Evolutionary conservation across 2,888 invertebrate species (phyloP), one percentile per base, ranked within the genome.

Genomic region (Mechanitis messenoides): DNA sequence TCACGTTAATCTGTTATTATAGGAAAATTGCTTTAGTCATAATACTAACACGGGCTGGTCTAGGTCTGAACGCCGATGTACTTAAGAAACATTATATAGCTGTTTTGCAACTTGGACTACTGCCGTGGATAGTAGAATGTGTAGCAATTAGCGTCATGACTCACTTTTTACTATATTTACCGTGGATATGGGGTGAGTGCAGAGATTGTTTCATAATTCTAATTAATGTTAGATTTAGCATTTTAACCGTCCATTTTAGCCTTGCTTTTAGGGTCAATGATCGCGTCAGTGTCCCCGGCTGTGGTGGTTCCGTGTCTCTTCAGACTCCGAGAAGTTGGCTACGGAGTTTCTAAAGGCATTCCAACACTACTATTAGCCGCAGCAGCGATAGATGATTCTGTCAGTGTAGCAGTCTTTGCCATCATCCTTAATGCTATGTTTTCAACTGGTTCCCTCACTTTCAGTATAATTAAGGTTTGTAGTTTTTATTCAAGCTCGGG

Each of bases 261-360:
- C 57, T 91, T 95, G 68, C 91, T 96, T 62, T 86, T 96, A 45
- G 96, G 96, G 31, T 93, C 94, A 63, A 93, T 95, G 74, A 91
- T 96, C 68, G 95, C 96, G 0, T 97, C 97, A 1, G 97, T 97
- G 0, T 96, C 96, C 0, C 97, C 97, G 4, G 97, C 97, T 6
- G 96, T 97, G 3, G 95, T 97, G 7, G 97, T 97, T 0, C 96
- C 97, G 0, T 95, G 95, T 72, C 91, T 97, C 68, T 93, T 97
- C 73, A 90, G 93, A 64, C 85, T 97, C 11, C 92, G 95, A 50
- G 92, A 92, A 64, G 92, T 92, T 71, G 92, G 92, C 0, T 95
- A 95, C 74, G 97, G 97, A 0, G 93, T 95, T 0, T 92, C 93
- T 45, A 95, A 96, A 88, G 97, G 97, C 12, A 95, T 97, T 53